Conservation (phyloP, 2,113 vertebrate genomes). For the Riparia riparia region DNA sequence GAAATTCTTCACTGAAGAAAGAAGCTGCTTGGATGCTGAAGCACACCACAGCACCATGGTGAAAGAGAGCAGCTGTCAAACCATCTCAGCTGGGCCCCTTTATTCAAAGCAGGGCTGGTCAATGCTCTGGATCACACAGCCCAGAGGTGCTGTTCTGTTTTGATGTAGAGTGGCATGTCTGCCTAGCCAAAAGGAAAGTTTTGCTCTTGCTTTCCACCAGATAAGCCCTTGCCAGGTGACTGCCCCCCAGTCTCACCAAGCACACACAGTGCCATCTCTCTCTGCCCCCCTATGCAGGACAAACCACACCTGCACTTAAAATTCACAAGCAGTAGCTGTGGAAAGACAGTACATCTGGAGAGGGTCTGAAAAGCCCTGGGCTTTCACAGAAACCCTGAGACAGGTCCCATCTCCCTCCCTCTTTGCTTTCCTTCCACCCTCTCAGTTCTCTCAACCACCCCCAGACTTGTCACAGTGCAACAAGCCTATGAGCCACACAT, state of each 20-base stretch:
- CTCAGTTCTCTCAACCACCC: conserved; percentile 53
- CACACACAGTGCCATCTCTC: background rate
- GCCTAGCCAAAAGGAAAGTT: background rate
- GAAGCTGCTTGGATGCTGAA: background rate
- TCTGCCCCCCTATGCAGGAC: background rate
- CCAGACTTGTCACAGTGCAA: conserved; percentile 81
- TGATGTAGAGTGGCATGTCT: background rate
- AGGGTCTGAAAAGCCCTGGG: conserved; percentile 63
- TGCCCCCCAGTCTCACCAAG: background rate
- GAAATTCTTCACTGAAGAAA: background rate
- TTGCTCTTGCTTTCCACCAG: background rate
- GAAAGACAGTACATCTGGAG: conserved; percentile 63
- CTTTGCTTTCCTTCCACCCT: conserved; percentile 25
- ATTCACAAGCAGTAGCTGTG: conserved; percentile 59
- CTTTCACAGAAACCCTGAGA: conserved; percentile 64
- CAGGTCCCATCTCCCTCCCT: conserved; percentile 61
- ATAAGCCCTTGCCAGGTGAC: background rate
- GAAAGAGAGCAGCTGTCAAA: background rate
- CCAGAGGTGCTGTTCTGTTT: background rate
- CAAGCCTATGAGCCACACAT: conserved; percentile 76
- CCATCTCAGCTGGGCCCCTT: background rate
- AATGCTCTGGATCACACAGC: accelerated
- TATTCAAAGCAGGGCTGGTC: background rate
- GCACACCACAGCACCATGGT: background rate
- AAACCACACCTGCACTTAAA: conserved; percentile 23